Conservation (phyloP, 2,888 invertebrate genomes). For the Tryphoninae sp. region DNA sequence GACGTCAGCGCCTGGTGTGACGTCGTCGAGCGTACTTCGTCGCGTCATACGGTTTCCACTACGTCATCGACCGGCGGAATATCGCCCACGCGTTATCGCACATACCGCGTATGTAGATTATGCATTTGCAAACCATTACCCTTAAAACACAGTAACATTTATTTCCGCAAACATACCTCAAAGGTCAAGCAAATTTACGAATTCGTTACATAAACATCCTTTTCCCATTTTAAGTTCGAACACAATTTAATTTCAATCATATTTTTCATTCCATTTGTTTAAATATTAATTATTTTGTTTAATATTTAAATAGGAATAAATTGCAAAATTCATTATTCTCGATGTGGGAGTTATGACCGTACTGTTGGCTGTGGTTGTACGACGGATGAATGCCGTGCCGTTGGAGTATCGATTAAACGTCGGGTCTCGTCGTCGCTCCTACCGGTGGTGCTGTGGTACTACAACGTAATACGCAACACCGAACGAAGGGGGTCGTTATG, state of each 20-base stretch:
- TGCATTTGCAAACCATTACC: no score
- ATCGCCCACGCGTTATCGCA: not conserved
- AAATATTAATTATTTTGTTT: not conserved
- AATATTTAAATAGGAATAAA: not conserved
- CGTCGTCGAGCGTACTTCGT: constrained; percentile 31
- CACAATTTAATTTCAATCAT: no score
- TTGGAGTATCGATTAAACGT: constrained; percentile 51
- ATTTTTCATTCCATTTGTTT: not conserved
- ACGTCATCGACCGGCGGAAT: constrained; percentile 51
- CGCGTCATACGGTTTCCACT: constrained; percentile 38
- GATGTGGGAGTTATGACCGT: not conserved
- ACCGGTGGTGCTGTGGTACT: not conserved
- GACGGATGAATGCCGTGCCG: constrained; percentile 18
- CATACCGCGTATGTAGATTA: not conserved
- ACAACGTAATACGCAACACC: not conserved
- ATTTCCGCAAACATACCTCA: no score
- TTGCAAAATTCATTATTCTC: not conserved
- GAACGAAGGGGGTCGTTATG: constrained; percentile 12
- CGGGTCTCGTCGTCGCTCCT: not conserved
- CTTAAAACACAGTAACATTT: no score
- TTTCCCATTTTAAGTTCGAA: no score
- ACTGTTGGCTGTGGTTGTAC: constrained; percentile 16
- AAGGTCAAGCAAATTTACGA: no score
- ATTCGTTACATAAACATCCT: no score
- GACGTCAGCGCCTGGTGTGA: constrained; percentile 48